Evolutionary conservation across 2,113 vertebrate genomes (phyloP).

Genomic region (Plestiodon gilberti): DNA sequence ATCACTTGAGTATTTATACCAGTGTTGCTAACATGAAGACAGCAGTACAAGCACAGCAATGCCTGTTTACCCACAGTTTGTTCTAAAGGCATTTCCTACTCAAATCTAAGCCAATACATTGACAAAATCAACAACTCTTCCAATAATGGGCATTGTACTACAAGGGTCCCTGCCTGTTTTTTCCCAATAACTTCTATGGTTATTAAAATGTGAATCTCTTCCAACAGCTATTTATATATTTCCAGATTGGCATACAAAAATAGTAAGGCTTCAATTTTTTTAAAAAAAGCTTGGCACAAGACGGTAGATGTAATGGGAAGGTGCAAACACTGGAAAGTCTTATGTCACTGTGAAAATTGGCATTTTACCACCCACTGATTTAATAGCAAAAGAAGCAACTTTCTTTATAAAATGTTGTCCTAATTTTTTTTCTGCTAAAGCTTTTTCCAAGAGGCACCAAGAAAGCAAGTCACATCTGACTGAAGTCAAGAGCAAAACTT

Average conservation of each 20-base stretch:
- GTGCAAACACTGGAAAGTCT: constrained; percentile 71
- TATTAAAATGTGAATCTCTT: constrained; percentile 14
- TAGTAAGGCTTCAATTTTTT: constrained; percentile 65
- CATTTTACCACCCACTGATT: constrained; percentile 47
- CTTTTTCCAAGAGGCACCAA: constrained; percentile 67
- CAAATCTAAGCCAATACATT: neutral
- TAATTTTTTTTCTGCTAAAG: neutral
- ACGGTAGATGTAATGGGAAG: constrained; percentile 66
- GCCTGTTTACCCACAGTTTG: neutral
- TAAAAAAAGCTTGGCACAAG: constrained; percentile 58
- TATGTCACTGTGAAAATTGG: constrained; percentile 73
- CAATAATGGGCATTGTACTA: neutral
- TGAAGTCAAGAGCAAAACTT: neutral
- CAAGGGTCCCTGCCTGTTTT: neutral
- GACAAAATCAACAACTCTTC: constrained; percentile 13
- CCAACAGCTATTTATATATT: constrained; percentile 40
- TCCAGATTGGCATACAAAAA: constrained; percentile 62
- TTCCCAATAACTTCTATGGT: constrained; percentile 39
- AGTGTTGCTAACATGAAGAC: neutral
- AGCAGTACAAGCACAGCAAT: neutral
- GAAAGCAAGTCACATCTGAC: neutral
- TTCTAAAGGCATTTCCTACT: neutral
- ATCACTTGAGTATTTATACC: neutral
- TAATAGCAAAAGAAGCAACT: constrained; percentile 58
- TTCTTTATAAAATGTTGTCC: constrained; percentile 59